A percentile compares a stretch with the other conserved stretches of the same genome.
phyloP scores from a whole-genome alignment of 2,797 vertebrate genomes.

The Diceros bicornis region DNA sequence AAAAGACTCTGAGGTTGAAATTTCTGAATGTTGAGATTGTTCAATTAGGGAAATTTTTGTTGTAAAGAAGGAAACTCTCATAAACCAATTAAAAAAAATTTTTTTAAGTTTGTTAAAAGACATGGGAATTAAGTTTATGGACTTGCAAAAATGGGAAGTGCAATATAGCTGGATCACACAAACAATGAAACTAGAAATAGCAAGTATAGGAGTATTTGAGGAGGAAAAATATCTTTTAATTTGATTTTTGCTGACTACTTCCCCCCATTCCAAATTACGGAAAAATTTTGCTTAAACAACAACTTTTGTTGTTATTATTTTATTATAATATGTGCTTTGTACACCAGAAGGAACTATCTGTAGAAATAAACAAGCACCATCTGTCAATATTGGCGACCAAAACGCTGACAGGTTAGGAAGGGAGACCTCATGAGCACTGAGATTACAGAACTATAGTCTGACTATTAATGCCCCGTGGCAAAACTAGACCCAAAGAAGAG shows the following conservation, averaged over 20 bases:
- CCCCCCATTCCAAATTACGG: neutral
- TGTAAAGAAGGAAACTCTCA: neutral
- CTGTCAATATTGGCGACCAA: neutral
- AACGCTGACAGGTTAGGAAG: neutral
- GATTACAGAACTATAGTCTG: neutral
- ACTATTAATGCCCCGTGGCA: neutral
- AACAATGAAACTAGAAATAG: neutral
- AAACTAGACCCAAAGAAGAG: neutral
- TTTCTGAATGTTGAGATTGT: slow-evolving; percentile 5
- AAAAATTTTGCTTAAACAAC: slow-evolving; percentile 18
- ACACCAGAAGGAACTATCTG: neutral
- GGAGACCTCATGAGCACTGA: neutral
- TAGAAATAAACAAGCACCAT: slow-evolving; percentile 3
- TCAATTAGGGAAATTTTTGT: neutral
- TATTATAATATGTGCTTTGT: neutral
- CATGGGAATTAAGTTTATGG: neutral
- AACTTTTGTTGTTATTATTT: slow-evolving; percentile 2
- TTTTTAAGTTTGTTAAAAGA: neutral
- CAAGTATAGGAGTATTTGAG: neutral
- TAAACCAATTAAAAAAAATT: neutral
- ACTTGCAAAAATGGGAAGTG: neutral
- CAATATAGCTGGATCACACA: neutral
- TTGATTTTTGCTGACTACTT: neutral
- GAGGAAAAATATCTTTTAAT: neutral
- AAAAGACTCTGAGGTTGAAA: neutral